Conservation (phyloP, 1,140 invertebrate genomes). For the Brachionus sp. region DNA sequence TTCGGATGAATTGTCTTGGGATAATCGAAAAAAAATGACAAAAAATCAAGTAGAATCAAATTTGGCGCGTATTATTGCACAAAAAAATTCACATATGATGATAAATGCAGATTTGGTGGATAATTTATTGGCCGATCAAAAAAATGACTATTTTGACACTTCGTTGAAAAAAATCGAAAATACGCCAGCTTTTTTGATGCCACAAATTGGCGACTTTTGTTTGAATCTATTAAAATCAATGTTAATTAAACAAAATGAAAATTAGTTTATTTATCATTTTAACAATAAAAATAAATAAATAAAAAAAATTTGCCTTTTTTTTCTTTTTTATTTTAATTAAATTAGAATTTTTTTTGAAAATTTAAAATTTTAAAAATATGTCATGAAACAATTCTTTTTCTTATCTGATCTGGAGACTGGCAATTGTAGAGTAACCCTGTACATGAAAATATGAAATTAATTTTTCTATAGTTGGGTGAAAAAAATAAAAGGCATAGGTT, state of each 20-base stretch:
- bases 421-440: too few relatives aligned
- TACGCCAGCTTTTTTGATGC: constrained; percentile 42
- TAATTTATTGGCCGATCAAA: neutral
- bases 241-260: constrained; percentile 12
- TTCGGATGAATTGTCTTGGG: neutral
- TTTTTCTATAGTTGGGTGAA: too few relatives aligned
- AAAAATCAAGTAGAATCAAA: constrained; percentile 29
- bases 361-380: neutral
- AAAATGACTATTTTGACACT: neutral
- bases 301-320: neutral
- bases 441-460: too few relatives aligned
- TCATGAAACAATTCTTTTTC: neutral
- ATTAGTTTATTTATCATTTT: neutral
- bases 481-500: too few relatives aligned
- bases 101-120: neutral
- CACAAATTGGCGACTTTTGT: constrained; percentile 1
- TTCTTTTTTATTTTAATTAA: too few relatives aligned
- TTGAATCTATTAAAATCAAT: constrained; percentile 2
- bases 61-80: neutral
- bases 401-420: too few relatives aligned
- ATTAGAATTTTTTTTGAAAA: too few relatives aligned
- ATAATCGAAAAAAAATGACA: constrained; percentile 7
- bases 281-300: neutral
- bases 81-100: neutral
- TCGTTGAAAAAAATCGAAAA: constrained; percentile 23